phyloP scores from a whole-genome alignment of 1,140 invertebrate species.

The Steinernema feltiae region DNA sequence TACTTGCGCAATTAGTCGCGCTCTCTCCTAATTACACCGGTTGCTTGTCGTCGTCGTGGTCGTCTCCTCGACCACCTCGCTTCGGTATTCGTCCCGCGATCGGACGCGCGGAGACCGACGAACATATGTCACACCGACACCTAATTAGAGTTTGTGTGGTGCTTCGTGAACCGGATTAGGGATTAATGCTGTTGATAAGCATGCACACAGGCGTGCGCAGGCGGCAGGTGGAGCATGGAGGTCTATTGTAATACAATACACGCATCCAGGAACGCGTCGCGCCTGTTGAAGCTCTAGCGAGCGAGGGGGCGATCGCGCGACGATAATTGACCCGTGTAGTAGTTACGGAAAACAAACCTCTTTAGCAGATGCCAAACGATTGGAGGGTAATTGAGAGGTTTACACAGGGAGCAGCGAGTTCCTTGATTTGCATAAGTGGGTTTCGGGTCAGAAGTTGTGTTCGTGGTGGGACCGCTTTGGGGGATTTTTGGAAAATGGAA shows the following conservation, averaged over 20 bases:
- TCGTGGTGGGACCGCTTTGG: no score
- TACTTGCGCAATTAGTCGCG: constrained; percentile 13
- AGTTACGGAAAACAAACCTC: background rate
- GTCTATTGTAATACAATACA: constrained; percentile 1
- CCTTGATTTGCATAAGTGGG: background rate
- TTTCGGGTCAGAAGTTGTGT: no score
- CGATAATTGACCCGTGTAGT: constrained; percentile 8
- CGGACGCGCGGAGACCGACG: no score
- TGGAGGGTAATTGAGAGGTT: background rate
- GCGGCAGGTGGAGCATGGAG: constrained; percentile 1
- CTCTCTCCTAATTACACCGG: constrained; percentile 9
- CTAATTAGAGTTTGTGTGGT: constrained; percentile 13
- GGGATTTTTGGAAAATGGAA: no score
- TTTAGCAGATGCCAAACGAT: background rate
- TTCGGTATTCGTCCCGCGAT: no score
- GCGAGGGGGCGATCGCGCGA: no score
- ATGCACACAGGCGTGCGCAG: background rate
- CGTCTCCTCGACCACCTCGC: background rate
- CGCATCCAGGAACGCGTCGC: background rate
- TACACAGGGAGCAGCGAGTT: no score
- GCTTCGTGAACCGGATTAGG: constrained; percentile 10
- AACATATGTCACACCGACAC: constrained; percentile 8
- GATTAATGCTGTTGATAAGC: background rate
- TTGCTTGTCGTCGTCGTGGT: background rate
- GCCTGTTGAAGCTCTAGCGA: background rate